phyloP scores from a whole-genome alignment of 2,113 vertebrate genomes.

The Zonotrichia leucophrys region DNA sequence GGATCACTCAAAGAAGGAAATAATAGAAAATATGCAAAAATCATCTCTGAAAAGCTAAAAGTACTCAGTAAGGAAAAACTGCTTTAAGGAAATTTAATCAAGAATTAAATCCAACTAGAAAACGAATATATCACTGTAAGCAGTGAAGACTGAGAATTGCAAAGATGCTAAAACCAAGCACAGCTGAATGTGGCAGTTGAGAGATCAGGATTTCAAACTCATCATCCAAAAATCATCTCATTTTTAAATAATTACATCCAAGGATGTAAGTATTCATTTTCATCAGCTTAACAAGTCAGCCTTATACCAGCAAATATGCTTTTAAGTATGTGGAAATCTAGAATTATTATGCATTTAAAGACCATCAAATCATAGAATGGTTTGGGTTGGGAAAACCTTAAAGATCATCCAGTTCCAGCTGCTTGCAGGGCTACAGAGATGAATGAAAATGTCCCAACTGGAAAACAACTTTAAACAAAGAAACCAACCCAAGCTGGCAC shows the following conservation, averaged over 20 bases:
- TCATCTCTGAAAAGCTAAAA: not conserved
- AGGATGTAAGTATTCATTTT: not conserved
- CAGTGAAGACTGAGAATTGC: not conserved
- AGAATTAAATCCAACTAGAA: not conserved
- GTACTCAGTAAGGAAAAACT: not conserved
- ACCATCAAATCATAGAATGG: not conserved
- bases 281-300: not conserved
- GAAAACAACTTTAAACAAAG: not conserved
- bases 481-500: not conserved
- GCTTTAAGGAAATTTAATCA: not conserved
- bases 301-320: not conserved
- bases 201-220: not conserved
- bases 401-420: not conserved
- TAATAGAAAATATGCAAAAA: not conserved
- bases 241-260: not conserved
- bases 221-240: not conserved
- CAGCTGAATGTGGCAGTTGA: not conserved
- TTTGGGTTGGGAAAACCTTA: not conserved
- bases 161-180: not conserved
- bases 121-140: accelerated
- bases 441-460: not conserved
- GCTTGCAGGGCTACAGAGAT: not conserved
- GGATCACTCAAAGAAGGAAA: not conserved
- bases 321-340: not conserved
- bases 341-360: not conserved